Conservation (phyloP, 2,888 invertebrate genomes). For the Fissipunctia ypsillon region DNA sequence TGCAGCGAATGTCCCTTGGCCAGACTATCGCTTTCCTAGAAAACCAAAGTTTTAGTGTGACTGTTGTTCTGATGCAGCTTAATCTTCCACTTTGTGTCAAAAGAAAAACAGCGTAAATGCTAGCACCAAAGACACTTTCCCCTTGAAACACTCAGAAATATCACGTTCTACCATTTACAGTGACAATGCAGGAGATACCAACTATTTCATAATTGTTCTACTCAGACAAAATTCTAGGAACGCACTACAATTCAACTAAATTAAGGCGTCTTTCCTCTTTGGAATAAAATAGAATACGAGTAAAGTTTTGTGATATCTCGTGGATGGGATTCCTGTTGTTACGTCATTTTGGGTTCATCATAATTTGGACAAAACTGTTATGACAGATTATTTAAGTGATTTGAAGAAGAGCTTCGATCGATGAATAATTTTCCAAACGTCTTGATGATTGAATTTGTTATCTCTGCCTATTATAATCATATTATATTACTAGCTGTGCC, state of each 20-base stretch:
- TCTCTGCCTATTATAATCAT: no score
- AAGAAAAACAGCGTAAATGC: not conserved
- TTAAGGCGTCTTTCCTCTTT: not conserved
- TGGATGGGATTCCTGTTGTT: not conserved
- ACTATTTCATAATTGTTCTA: constrained; percentile 44
- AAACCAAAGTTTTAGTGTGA: no score
- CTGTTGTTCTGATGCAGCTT: not conserved
- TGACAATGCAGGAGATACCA: constrained; percentile 18
- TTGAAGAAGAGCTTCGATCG: not conserved
- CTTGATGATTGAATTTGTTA: no score
- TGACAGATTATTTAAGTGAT: not conserved
- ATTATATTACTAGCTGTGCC: no score
- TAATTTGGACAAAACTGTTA: not conserved
- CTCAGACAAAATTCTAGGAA: constrained; percentile 31
- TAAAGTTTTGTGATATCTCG: constrained; percentile 14
- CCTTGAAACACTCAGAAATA: not conserved
- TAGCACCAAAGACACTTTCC: not conserved
- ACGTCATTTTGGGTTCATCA: not conserved
- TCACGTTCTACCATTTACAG: constrained; percentile 20
- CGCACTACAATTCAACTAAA: constrained; percentile 19
- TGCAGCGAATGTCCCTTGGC: no score
- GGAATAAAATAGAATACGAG: constrained; percentile 11
- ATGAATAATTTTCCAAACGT: no score
- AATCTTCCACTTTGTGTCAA: constrained; percentile 4
- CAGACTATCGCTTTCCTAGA: no score